Percentiles rank a stretch among this genome's conserved stretches.
Conservation (phyloP, 2,888 invertebrate genomes). For the Rhogogaster chlorosoma region DNA sequence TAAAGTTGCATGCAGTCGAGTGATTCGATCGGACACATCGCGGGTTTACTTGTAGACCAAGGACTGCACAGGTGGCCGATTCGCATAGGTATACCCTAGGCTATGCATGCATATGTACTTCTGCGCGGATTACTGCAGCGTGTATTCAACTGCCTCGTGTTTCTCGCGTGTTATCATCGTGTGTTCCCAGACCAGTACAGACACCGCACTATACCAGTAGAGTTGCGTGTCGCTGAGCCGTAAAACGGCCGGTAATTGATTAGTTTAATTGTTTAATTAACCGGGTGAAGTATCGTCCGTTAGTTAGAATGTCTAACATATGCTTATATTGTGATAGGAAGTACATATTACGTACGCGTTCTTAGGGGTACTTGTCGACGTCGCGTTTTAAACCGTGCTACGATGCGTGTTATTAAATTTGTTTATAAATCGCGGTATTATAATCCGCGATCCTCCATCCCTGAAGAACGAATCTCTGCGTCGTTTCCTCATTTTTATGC, state of each 20-base stretch:
- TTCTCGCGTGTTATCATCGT: slow-evolving; percentile 30
- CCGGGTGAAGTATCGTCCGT: slow-evolving; percentile 40
- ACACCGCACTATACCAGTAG: background rate
- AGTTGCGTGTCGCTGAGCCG: slow-evolving; percentile 64
- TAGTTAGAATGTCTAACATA: background rate
- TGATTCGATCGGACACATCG: slow-evolving; percentile 48
- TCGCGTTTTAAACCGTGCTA: background rate
- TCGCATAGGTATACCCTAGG: background rate
- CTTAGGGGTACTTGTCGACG: background rate
- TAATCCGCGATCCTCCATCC: background rate
- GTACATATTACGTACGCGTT: background rate
- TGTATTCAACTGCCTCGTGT: background rate
- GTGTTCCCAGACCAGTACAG: background rate
- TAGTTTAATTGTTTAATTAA: slow-evolving; percentile 58
- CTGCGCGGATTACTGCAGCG: background rate
- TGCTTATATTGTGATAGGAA: background rate
- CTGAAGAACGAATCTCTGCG: background rate
- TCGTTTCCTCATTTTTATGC: background rate
- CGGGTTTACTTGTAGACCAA: background rate
- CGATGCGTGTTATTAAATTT: background rate
- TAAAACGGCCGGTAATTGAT: slow-evolving; percentile 62
- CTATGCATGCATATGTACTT: background rate
- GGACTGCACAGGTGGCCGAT: slow-evolving; percentile 33
- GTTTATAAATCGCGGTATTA: background rate
- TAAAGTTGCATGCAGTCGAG: slow-evolving; percentile 46